Evolutionary conservation across 2,797 vertebrate genomes (phyloP).

Genomic region (Gambusia yucatana): DNA sequence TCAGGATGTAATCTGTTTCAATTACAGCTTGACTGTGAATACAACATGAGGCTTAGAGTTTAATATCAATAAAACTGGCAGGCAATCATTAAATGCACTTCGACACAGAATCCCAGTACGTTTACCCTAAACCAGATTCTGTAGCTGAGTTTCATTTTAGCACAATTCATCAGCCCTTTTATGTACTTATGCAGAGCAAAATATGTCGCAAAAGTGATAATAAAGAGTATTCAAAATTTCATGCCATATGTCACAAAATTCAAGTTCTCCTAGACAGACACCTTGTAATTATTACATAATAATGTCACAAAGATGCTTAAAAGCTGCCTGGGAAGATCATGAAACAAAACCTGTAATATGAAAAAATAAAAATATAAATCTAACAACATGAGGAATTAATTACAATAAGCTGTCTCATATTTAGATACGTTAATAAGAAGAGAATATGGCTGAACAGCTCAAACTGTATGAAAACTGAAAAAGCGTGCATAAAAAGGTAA

Average conservation of each 20-base stretch:
- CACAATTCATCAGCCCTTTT: neutral
- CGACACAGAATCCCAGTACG: neutral
- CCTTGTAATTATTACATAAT: neutral
- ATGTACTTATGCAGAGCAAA: neutral
- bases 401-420: neutral
- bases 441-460: neutral
- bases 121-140: neutral
- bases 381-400: neutral
- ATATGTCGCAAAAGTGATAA: too few species aligned
- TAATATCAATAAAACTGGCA: constrained; percentile 39
- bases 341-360: neutral
- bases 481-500: neutral
- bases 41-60: constrained; percentile 22
- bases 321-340: neutral
- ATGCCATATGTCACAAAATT: too few species aligned
- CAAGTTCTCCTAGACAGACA: too few species aligned
- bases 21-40: constrained; percentile 36
- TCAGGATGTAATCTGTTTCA: constrained; percentile 43
- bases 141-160: neutral
- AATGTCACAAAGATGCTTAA: neutral
- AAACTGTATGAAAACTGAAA: neutral
- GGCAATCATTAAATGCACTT: constrained; percentile 31
- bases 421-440: neutral
- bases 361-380: neutral
- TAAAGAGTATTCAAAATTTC: too few species aligned